Conservation (phyloP, 2,888 invertebrate species). For the Metacarcinus magister region DNA sequence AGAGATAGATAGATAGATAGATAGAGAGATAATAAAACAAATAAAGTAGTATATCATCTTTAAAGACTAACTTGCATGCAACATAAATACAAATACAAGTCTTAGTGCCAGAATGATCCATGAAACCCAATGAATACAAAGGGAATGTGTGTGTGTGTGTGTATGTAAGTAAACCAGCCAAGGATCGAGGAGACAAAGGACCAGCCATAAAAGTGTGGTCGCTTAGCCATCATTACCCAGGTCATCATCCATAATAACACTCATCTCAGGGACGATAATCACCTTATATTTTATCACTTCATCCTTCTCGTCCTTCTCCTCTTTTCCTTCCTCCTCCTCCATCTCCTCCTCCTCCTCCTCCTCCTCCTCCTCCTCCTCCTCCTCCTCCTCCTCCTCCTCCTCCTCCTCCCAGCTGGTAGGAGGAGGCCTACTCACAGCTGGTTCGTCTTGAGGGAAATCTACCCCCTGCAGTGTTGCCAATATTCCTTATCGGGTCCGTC, state of each 20-base stretch:
- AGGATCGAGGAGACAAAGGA: background rate
- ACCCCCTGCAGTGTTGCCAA: background rate
- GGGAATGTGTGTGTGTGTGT: background rate
- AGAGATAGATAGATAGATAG: background rate
- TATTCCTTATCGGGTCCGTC: background rate
- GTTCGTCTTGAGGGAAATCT: constrained; percentile 30
- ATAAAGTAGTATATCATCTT: background rate
- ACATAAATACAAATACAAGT: background rate
- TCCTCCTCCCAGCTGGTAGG: background rate
- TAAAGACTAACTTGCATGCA: background rate
- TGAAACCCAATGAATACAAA: too few species aligned
- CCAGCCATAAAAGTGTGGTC: background rate
- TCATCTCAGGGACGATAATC: background rate
- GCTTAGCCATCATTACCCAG: background rate
- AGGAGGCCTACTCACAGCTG: constrained; percentile 30
- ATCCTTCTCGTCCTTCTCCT: background rate
- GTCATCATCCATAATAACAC: constrained; percentile 36
- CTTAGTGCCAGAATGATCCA: too few species aligned
- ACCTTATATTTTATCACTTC: background rate
- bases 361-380: background rate
- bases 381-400: background rate
- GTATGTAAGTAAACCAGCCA: background rate
- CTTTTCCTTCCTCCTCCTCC: background rate
- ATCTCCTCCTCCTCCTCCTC: background rate
- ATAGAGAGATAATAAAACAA: background rate